Percentiles rank a stretch among this genome's conserved stretches.
These are phyloP conservation scores for Leuctra nigra DNA, from an alignment of 2,888 invertebrate species.

Conservation along the genomic window DNA sequence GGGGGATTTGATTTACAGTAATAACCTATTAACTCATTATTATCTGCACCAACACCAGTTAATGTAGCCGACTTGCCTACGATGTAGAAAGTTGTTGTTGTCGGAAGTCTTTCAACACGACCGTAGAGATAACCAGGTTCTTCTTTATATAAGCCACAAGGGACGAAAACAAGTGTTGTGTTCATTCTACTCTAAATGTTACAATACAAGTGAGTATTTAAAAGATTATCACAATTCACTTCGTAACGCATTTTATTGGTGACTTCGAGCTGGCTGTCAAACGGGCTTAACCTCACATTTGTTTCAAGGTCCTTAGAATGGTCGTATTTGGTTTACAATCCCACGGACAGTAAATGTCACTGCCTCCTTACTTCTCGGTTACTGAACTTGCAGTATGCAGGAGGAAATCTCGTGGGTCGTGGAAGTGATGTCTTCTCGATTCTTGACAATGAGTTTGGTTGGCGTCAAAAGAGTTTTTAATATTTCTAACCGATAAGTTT, in stretches of 20 bases:
- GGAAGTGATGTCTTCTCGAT: too few species aligned
- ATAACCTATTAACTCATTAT: constrained; percentile 34
- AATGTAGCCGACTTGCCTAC: constrained; percentile 29
- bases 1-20: constrained; percentile 30
- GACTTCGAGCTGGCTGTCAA: too few species aligned
- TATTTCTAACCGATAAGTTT: constrained; percentile 29
- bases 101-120: constrained; percentile 31
- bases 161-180: constrained; percentile 36
- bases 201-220: too few species aligned
- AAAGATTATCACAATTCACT: too few species aligned
- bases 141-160: constrained; percentile 32
- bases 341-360: too few species aligned
- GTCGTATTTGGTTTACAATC: too few species aligned
- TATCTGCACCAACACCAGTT: not conserved
- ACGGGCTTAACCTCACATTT: too few species aligned
- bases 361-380: too few species aligned
- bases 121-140: constrained; percentile 36
- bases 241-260: too few species aligned
- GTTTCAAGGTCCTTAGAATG: too few species aligned
- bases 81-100: constrained; percentile 36
- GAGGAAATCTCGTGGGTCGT: too few species aligned
- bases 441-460: constrained; percentile 31
- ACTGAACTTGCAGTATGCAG: too few species aligned
- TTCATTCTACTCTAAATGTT: constrained; percentile 31
- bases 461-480: constrained; percentile 30